A percentile compares a stretch with the other conserved stretches of the same genome.
phyloP scores from a whole-genome alignment of 2,113 vertebrate species.

The Lonchura striata region DNA sequence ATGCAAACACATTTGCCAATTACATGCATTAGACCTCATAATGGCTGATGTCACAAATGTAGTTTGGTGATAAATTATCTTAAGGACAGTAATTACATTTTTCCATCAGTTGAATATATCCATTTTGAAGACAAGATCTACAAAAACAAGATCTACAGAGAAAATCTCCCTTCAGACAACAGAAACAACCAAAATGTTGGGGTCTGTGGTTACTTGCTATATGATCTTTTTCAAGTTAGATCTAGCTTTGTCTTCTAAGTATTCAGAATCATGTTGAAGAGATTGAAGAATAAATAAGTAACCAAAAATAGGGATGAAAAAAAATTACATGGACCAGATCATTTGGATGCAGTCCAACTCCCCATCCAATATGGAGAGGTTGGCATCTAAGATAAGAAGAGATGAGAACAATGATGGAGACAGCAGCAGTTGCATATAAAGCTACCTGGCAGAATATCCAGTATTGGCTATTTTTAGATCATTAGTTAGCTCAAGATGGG shows the following conservation, averaged over 20 bases:
- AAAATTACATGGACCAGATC: no score
- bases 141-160: conserved; percentile 6
- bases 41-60: conserved; percentile 67
- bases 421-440: neutral
- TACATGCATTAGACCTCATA: conserved; percentile 71
- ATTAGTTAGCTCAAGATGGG: neutral
- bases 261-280: neutral
- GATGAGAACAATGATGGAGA: neutral
- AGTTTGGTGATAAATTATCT: conserved; percentile 65
- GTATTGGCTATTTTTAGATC: neutral
- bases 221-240: neutral
- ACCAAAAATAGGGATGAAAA: neutral
- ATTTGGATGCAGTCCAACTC: neutral
- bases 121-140: conserved; percentile 31
- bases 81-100: conserved; percentile 67
- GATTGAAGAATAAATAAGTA: neutral
- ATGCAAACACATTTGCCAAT: conserved; percentile 67
- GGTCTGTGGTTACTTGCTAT: fast-evolving
- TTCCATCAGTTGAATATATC: conserved; percentile 38
- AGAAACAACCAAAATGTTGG: neutral
- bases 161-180: neutral
- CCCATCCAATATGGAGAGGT: neutral
- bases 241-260: neutral
- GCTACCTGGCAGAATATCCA: neutral
- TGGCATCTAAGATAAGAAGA: neutral